phyloP scores from a whole-genome alignment of 2,797 vertebrate species.

The Leptodactylus fallax region DNA sequence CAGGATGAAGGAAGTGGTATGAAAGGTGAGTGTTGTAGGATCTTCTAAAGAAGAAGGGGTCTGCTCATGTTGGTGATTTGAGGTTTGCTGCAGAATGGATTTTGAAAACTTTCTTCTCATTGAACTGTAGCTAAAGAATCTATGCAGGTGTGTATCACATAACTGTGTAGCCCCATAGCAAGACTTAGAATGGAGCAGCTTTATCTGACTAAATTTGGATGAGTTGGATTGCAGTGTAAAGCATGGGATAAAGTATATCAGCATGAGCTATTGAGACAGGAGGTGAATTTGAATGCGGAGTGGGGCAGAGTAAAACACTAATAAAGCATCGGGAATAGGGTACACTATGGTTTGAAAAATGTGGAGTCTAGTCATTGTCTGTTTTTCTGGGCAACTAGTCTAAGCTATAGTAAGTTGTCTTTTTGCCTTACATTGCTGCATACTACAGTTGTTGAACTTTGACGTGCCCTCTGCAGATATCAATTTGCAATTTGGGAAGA shows the following conservation, averaged over 20 bases:
- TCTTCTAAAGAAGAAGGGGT: neutral
- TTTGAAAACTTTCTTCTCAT: neutral
- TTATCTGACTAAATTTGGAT: neutral
- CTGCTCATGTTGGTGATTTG: neutral
- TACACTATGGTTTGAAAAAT: neutral
- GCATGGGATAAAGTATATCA: neutral
- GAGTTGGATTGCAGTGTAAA: neutral
- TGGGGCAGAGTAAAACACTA: neutral
- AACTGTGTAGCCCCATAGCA: neutral
- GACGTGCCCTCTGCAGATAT: too few species aligned
- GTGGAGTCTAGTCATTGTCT: neutral
- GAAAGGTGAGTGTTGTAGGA: conserved; percentile 88
- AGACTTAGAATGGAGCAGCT: neutral
- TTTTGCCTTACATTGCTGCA: too few species aligned
- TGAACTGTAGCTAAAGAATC: neutral
- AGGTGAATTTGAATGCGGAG: neutral
- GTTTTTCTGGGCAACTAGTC: neutral
- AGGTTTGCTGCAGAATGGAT: neutral
- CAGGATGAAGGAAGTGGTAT: conserved; percentile 97
- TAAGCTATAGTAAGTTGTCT: too few species aligned
- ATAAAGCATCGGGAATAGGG: neutral
- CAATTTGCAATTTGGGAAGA: too few species aligned
- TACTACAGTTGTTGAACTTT: too few species aligned
- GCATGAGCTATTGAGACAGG: neutral
- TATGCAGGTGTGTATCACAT: neutral